These are phyloP conservation scores for Spongia lamella DNA, from an alignment of 37 sponge, comb jelly and placozoan species.

Conservation along the genomic window DNA sequence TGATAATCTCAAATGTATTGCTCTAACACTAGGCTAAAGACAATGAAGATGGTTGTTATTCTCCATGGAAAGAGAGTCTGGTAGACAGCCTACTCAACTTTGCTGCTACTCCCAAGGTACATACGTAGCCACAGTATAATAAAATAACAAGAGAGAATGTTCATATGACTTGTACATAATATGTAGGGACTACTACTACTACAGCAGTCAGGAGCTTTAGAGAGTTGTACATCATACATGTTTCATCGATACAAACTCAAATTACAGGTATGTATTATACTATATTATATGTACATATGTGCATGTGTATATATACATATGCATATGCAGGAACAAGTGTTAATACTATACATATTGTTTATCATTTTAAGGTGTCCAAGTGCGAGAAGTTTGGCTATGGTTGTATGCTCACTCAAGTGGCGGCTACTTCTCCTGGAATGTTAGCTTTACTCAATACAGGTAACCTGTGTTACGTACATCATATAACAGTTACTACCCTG, in stretches of 20 bases:
- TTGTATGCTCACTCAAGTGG: constrained; percentile 77
- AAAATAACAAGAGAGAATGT: background rate
- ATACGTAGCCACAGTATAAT: background rate
- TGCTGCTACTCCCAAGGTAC: constrained; percentile 81
- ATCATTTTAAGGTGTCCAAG: constrained; percentile 65
- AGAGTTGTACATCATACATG: constrained; percentile 71
- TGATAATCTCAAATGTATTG: background rate
- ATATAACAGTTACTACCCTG: too few relatives aligned
- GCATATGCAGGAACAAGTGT: too few relatives aligned
- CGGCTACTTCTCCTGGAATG: constrained; percentile 79
- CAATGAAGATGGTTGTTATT: background rate
- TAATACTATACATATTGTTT: background rate
- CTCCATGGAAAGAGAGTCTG: constrained; percentile 40
- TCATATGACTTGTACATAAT: background rate
- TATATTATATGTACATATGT: background rate
- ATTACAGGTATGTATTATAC: constrained; percentile 54
- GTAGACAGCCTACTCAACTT: constrained; percentile 82
- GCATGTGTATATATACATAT: background rate
- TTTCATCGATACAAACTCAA: constrained; percentile 65
- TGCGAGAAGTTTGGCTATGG: constrained; percentile 91
- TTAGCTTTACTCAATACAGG: constrained; percentile 64
- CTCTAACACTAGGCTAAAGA: background rate
- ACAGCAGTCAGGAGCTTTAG: constrained; percentile 66
- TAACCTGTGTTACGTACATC: background rate
- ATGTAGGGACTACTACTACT: constrained; percentile 70